Evolutionary conservation across 1,140 invertebrate species (phyloP), one percentile per base, ranked within the genome.

Genomic region (Heliconius eleuchia): DNA sequence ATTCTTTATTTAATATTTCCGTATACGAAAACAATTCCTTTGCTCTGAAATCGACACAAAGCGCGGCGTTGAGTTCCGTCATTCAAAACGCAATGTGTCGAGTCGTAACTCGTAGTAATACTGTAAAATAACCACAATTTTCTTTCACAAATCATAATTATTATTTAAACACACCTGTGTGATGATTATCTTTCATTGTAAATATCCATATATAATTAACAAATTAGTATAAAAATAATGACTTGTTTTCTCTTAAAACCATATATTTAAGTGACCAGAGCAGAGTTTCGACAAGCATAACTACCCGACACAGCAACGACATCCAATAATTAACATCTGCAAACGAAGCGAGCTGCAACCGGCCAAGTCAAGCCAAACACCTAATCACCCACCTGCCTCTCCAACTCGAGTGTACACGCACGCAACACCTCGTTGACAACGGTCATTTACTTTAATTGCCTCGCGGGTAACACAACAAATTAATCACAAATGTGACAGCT

Each of bases 401-500:
- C 80, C 82, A 74, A 74, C 76, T 74, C 27, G 70, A 75, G 74
- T 75, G 74, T 79, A 73, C 70, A 71, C 73, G 60, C 79, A 78
- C 70, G 83, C 83, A 84, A 86, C 89, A 90, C 87, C 85, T 88
- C 87, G 86, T 79, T 82, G 85, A 89, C 86, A 85, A 81, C 86
- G 82, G 83, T 89, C 86, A 89, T 89, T 89, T 89, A 82, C 84
- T 72, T 84, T 92, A 92, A 93, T 92, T 91, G 86, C 86, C 86
- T 80, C 60, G 87, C 89, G 78, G 84, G 87, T 86, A 91, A 89
- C 34, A 34, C 5, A 37, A 37, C 86, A 85, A 87, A 91, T 91
- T 92, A 92, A 94, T 94, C 88, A 92, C 86, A 86, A 89, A 90
- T 88, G 85, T 87, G 90, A 91, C 90, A 90, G 87, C 85, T 84